phyloP scores from a whole-genome alignment of 2,113 vertebrate species.

The Zosterops japonicus region DNA sequence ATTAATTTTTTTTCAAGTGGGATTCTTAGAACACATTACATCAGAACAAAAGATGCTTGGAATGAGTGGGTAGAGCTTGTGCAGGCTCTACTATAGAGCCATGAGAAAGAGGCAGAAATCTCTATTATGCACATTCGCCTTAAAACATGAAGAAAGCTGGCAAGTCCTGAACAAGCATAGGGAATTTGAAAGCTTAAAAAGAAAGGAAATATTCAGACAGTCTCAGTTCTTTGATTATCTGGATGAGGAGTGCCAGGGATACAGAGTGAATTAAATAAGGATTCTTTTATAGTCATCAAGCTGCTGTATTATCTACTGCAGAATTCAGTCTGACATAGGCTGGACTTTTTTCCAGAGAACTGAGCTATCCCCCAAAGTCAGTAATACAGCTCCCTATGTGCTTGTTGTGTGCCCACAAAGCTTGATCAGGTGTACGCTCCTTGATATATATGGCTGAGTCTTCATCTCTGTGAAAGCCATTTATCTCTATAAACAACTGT shows the following conservation, averaged over 20 bases:
- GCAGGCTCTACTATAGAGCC: background rate
- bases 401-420: background rate
- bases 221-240: slow-evolving; percentile 4
- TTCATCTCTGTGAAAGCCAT: background rate
- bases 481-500: background rate
- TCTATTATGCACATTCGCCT: background rate
- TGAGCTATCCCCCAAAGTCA: background rate
- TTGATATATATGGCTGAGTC: background rate
- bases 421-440: background rate
- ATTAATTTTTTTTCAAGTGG: background rate
- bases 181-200: slow-evolving; percentile 19
- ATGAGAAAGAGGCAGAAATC: background rate
- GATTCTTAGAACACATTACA: background rate
- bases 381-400: background rate
- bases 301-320: background rate
- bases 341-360: background rate
- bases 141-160: background rate
- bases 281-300: background rate
- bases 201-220: slow-evolving; percentile 9
- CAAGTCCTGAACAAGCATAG: slow-evolving; percentile 1
- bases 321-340: background rate
- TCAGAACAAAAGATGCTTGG: slow-evolving; percentile 1
- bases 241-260: background rate
- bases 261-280: background rate
- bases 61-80: background rate